Evolutionary conservation across 1,140 invertebrate genomes (phyloP), one percentile per base, ranked within the genome.

Genomic region (Trichoplusia ni): DNA sequence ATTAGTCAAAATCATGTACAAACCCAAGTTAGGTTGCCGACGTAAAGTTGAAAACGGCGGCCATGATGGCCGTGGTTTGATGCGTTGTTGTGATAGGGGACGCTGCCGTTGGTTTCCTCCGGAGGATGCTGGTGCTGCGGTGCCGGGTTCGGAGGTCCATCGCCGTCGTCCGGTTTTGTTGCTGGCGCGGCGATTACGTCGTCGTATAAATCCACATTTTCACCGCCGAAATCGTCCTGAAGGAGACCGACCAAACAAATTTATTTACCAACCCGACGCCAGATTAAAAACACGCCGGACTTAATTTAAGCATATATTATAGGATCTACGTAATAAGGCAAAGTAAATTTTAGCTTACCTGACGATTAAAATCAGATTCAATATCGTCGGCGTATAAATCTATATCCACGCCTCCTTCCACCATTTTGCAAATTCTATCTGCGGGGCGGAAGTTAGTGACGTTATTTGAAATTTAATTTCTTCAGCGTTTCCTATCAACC

Each of bases 371-470:
- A 93, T 97, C 96, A 87, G 97, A 95, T 91, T 98, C 97, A 86
- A 98, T 95, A 94, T 98, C 97, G 89, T 98, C 97, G 72, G 96
- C 96, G 91, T 99, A 99, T 77, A 99, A 94, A 95, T 99, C 98
- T 91, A 99, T 97, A 92, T 98, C 97, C 81, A 95, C 94, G 92
- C 95, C 96, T 92, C 96, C 96, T 91, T 98, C 97, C 92, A 96
- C 96, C 96, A 98, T 98, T 94, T 95, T 96, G 81, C 75, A 75
- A 80, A 76, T 70, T 73, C 2, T 23, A 21, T 14, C 47, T n/a
- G 14, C 23, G 29, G 44, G n/a, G n/a, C n/a, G n/a, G n/a, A n/a
- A n/a, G n/a, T n/a, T n/a, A n/a, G n/a, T n/a, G n/a, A n/a, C n/a
- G n/a, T n/a, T n/a, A n/a, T n/a, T n/a, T n/a, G n/a, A n/a, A n/a